Conservation (phyloP, 1,140 invertebrate genomes). For the Mizuhopecten yessoensis region DNA sequence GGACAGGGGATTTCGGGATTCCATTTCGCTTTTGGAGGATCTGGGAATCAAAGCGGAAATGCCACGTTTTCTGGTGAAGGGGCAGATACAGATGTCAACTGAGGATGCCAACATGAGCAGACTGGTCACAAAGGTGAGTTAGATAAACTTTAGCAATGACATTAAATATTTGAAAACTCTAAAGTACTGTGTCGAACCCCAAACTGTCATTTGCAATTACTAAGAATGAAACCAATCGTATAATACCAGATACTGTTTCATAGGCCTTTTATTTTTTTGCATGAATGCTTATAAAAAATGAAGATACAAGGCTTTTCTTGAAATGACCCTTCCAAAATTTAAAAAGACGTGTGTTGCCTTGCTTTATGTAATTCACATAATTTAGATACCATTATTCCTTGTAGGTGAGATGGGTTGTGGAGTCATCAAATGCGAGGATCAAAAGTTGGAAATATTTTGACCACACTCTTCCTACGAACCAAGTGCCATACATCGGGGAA, state of each 20-base stretch:
- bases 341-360: no score
- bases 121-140: conserved; percentile 50
- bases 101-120: conserved; percentile 49
- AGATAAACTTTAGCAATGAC: no score
- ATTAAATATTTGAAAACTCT: no score
- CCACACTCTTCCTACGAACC: conserved; percentile 36
- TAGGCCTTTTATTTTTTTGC: no score
- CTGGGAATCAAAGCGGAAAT: conserved; percentile 53
- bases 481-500: conserved; percentile 44
- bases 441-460: conserved; percentile 48
- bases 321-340: no score
- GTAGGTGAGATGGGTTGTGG: conserved; percentile 48
- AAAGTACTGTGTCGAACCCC: no score
- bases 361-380: no score
- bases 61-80: conserved; percentile 39
- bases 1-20: conserved; percentile 54
- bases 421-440: conserved; percentile 41
- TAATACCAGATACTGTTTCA: no score
- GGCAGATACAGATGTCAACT: conserved; percentile 46
- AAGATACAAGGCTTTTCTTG: no score
- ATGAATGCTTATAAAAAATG: not conserved
- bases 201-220: no score
- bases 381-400: no score
- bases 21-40: conserved; percentile 44
- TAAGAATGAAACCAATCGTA: no score